These are phyloP conservation scores for Porites cylindrica DNA, from an alignment of 92 coral and sea anemone species.

Conservation along the genomic window DNA sequence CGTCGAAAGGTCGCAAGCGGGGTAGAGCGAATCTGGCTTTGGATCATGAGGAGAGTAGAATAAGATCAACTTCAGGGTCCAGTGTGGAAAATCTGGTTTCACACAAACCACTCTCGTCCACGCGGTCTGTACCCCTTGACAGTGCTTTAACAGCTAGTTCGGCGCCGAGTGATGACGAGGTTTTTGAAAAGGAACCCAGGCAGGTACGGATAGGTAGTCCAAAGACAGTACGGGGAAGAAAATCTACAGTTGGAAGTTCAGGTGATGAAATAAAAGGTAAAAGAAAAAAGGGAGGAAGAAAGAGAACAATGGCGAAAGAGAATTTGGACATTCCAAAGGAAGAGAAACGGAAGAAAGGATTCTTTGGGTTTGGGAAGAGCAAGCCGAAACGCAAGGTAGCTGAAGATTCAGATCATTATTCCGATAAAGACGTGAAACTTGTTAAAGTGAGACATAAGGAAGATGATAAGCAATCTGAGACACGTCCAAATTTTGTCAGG, in stretches of 20 bases:
- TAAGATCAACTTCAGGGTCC: slow-evolving; percentile 46
- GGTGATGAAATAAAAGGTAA: slow-evolving; percentile 26
- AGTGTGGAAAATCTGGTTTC: slow-evolving; percentile 29
- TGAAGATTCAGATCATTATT: slow-evolving; percentile 27
- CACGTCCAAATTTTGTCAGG: background rate
- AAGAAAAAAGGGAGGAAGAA: slow-evolving; percentile 18
- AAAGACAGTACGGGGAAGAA: background rate
- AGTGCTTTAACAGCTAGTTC: slow-evolving; percentile 2
- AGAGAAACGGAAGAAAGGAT: slow-evolving; percentile 23
- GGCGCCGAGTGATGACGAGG: slow-evolving; percentile 41
- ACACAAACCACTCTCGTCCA: slow-evolving; percentile 27
- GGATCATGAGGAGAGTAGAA: slow-evolving; percentile 14
- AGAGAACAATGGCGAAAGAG: slow-evolving; percentile 7
- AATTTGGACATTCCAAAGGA: background rate
- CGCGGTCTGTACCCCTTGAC: slow-evolving; percentile 26
- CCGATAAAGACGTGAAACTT: slow-evolving; percentile 33
- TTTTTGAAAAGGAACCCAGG: slow-evolving; percentile 11
- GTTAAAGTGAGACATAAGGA: slow-evolving; percentile 2
- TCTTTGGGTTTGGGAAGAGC: slow-evolving; percentile 37
- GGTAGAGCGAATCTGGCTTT: slow-evolving; percentile 24
- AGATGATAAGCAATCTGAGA: background rate
- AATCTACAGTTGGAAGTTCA: slow-evolving; percentile 22
- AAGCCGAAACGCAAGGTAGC: slow-evolving; percentile 7
- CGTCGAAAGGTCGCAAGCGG: slow-evolving; percentile 42
- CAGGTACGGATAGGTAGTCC: background rate